phyloP scores from a whole-genome alignment of 2,113 vertebrate species.

The Rhynchopsitta pachyrhyncha region DNA sequence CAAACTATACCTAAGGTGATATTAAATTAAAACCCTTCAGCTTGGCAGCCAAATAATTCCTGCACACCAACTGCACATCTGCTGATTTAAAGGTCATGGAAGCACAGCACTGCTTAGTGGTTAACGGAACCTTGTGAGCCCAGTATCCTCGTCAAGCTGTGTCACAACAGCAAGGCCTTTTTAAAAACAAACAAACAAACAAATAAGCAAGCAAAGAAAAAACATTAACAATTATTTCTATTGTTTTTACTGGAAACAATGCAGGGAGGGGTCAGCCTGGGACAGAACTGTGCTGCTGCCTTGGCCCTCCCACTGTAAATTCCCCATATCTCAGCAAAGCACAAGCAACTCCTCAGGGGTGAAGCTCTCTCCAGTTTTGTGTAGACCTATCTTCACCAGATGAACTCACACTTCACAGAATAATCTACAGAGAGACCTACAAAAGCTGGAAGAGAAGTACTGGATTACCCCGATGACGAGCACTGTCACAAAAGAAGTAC shows the following conservation, averaged over 20 bases:
- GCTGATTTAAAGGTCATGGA: neutral
- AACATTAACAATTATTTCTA: neutral
- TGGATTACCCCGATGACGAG: neutral
- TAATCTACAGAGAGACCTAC: neutral
- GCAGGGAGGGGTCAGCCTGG: neutral
- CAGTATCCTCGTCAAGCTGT: neutral
- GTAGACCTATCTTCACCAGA: neutral
- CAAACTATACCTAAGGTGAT: neutral
- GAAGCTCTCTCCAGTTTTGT: neutral
- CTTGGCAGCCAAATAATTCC: neutral
- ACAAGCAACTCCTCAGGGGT: neutral
- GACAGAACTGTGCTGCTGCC: neutral
- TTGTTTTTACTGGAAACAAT: neutral
- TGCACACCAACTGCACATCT: neutral
- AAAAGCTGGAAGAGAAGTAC: neutral
- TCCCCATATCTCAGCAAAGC: neutral
- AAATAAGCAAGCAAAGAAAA: neutral
- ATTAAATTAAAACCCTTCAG: neutral
- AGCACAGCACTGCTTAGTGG: neutral
- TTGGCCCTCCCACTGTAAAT: fast-evolving
- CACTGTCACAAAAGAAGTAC: neutral
- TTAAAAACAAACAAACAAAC: neutral
- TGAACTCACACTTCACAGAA: neutral
- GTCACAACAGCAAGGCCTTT: fast-evolving
- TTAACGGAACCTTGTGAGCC: neutral